Percentiles rank a stretch among this genome's conserved stretches.
Evolutionary conservation across 2,797 vertebrate genomes (phyloP).

Genomic region (Acipenser oxyrinchus): DNA sequence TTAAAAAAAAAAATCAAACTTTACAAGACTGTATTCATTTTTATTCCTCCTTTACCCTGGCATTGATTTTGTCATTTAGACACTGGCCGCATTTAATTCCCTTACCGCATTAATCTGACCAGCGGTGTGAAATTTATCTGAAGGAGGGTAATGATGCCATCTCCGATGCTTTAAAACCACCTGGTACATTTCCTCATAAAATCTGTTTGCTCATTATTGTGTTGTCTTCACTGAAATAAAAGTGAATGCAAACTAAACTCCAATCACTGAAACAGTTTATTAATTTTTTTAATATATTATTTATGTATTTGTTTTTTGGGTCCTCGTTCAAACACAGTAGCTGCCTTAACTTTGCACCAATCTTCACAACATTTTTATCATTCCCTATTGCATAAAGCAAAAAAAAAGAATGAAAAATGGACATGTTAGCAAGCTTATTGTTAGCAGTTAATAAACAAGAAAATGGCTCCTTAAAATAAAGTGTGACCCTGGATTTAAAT

Average conservation of each 20-base stretch:
- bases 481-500: no score
- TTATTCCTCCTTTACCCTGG: not conserved
- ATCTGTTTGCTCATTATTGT: slow-evolving; percentile 29
- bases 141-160: slow-evolving; percentile 49
- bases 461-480: no score
- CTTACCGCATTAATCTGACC: slow-evolving; percentile 42
- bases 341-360: no score
- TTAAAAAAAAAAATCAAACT: not conserved
- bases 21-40: not conserved
- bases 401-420: no score
- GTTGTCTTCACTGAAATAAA: slow-evolving; percentile 23
- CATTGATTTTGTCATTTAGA: slow-evolving; percentile 48
- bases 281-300: no score
- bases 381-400: no score
- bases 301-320: no score
- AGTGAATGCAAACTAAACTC: not conserved
- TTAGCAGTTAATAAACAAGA: no score
- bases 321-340: no score
- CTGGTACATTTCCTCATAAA: slow-evolving; percentile 36
- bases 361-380: no score
- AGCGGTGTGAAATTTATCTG: slow-evolving; percentile 41
- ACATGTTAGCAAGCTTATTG: no score
- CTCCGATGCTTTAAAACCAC: slow-evolving; percentile 33
- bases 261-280: no score
- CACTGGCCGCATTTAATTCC: slow-evolving; percentile 44